A percentile compares a stretch with the other conserved stretches of the same genome.
Evolutionary conservation across 1,140 invertebrate genomes (phyloP).

Genomic region (Leptestheria dahalacensis): DNA sequence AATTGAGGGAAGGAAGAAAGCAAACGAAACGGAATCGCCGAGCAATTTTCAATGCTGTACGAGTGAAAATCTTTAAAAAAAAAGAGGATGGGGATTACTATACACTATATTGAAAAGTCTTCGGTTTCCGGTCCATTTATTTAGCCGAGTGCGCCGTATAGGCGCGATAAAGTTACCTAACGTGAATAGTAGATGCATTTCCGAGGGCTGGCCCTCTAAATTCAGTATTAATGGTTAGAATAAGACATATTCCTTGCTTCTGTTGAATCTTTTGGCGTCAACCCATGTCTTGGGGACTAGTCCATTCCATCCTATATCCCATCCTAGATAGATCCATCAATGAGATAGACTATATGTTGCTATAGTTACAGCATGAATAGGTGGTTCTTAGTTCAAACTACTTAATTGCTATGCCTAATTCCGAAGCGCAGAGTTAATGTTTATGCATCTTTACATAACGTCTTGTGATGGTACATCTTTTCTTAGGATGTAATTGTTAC

Average conservation of each 20-base stretch:
- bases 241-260: background rate
- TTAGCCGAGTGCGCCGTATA: background rate
- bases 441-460: too few relatives aligned
- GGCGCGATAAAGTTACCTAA: background rate
- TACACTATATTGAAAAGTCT: background rate
- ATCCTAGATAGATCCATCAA: too few relatives aligned
- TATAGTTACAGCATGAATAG: too few relatives aligned
- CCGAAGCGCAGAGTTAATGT: too few relatives aligned
- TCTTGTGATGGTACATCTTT: too few relatives aligned
- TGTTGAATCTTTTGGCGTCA: too few relatives aligned
- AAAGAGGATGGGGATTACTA: background rate
- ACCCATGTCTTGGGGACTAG: too few relatives aligned
- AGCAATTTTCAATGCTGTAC: background rate
- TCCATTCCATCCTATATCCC: too few relatives aligned
- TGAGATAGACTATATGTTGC: too few relatives aligned
- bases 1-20: background rate
- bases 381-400: too few relatives aligned
- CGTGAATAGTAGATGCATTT: background rate
- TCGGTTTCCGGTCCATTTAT: background rate
- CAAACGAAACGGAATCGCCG: background rate
- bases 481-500: too few relatives aligned
- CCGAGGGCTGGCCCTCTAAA: background rate
- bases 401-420: too few relatives aligned
- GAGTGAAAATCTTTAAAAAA: background rate
- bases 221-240: background rate